Evolutionary conservation across 2,113 vertebrate genomes (phyloP), one percentile per base, ranked within the genome.

Genomic region (Cephalopterus ornatus): DNA sequence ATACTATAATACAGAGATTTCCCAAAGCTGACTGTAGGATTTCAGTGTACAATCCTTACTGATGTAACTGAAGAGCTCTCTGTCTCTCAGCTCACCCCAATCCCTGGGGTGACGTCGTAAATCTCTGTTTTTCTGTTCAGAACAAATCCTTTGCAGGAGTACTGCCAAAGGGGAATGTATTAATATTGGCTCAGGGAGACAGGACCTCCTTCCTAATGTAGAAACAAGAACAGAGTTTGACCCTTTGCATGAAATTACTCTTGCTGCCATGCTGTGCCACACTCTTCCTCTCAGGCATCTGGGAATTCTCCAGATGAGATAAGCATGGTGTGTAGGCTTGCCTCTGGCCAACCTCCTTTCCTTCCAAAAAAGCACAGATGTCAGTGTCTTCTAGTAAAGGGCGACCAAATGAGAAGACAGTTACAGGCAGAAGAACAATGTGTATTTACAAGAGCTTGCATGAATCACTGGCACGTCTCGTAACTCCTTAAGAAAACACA

Each of bases 1-100:
- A 26, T 68, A 6, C 52, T 67, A 8, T 87, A 88, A 95, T 85
- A 55, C 61, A 37, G 94, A 94, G 89, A 88, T 96, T 94, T 97
- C 53, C 73, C 6, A 14, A 61, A 93, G 88, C 92, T 95, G 88
- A 44, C 88, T 86, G 85, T 75, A 56, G 83, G 76, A 96, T 96
- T 96, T 94, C 33, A 70, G 46, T 58, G 67, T 68, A 35, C 75
- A 91, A 20, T 87, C 93, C 52, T 42, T 71, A 53, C 41, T 95
- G 90, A 82, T 92, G 20, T 15, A 80, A 93, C 72, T 72, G 62
- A 71, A 85, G 73, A 94, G 72, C 92, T 91, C 88, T 96, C 76
- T 82, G 19, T 56, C 83, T 91, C n/a, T n/a, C n/a, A n/a, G n/a
- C n/a, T n/a, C n/a, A n/a, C n/a, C n/a, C n/a, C 83, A 66, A 11